phyloP scores from a whole-genome alignment of 2,888 invertebrate genomes.

The Plebejus argus region DNA sequence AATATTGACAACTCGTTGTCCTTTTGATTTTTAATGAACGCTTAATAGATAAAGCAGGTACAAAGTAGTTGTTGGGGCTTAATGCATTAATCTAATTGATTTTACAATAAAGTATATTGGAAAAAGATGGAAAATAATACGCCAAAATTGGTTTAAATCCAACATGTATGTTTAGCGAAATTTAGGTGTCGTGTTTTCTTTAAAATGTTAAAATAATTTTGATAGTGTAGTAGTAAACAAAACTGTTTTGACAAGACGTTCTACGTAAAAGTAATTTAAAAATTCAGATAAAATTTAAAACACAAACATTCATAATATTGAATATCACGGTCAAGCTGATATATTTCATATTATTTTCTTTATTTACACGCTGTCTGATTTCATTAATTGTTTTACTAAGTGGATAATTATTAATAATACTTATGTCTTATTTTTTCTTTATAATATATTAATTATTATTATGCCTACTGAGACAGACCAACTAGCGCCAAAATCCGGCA shows the following conservation, averaged over 20 bases:
- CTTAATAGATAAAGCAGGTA: background rate
- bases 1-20: conserved; percentile 26
- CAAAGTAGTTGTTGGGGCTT: background rate
- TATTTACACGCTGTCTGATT: background rate
- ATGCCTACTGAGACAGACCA: too few species aligned
- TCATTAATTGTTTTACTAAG: background rate
- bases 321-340: background rate
- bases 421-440: background rate
- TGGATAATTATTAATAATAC: background rate
- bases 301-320: background rate
- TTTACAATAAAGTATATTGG: background rate
- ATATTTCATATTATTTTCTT: background rate
- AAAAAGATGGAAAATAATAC: too few species aligned
- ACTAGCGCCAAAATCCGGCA: too few species aligned
- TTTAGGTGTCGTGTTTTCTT: too few species aligned
- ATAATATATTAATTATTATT: too few species aligned
- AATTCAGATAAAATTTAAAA: background rate
- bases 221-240: background rate
- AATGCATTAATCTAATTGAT: background rate
- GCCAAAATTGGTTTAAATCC: too few species aligned
- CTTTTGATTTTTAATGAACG: conserved; percentile 27
- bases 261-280: background rate
- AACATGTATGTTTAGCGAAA: too few species aligned
- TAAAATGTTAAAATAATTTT: too few species aligned
- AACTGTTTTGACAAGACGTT: background rate